Conservation (phyloP, 2,888 invertebrate species). For the Diplolepis rosae region DNA sequence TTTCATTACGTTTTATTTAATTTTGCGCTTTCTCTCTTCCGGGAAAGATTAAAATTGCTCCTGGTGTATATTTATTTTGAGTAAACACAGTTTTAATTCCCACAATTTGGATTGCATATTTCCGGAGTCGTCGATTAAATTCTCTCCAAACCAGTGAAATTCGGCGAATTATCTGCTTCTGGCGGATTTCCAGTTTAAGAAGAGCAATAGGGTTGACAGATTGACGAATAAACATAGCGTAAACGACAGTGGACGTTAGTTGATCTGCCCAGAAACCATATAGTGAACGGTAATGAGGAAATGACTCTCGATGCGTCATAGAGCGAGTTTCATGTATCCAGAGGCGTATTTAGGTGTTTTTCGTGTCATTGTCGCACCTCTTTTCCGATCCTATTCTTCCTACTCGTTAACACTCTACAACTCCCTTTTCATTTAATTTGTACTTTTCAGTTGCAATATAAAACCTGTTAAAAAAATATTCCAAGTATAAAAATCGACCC, state of each 20-base stretch:
- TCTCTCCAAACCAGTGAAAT: neutral
- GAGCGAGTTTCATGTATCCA: neutral
- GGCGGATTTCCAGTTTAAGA: neutral
- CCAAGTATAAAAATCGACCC: no score
- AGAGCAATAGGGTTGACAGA: constrained; percentile 23
- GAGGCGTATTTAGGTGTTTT: constrained; percentile 2
- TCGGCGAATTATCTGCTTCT: constrained; percentile 8
- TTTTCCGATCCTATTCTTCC: neutral
- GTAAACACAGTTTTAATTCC: neutral
- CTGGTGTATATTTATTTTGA: no score
- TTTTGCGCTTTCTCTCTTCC: neutral
- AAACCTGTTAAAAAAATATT: no score
- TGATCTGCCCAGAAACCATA: constrained; percentile 12
- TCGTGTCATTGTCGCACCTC: neutral
- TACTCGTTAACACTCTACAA: neutral
- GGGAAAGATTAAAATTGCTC: no score
- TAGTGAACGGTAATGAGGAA: constrained; percentile 21
- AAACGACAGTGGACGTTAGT: neutral
- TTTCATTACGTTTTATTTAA: neutral
- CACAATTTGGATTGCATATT: neutral
- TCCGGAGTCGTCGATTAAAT: neutral
- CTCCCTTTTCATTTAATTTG: no score
- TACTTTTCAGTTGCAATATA: no score
- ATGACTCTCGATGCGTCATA: constrained; percentile 7
- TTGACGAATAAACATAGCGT: neutral